These are phyloP conservation scores for Noturus placidus DNA, from an alignment of 2,113 vertebrate species.

Conservation along the genomic window DNA sequence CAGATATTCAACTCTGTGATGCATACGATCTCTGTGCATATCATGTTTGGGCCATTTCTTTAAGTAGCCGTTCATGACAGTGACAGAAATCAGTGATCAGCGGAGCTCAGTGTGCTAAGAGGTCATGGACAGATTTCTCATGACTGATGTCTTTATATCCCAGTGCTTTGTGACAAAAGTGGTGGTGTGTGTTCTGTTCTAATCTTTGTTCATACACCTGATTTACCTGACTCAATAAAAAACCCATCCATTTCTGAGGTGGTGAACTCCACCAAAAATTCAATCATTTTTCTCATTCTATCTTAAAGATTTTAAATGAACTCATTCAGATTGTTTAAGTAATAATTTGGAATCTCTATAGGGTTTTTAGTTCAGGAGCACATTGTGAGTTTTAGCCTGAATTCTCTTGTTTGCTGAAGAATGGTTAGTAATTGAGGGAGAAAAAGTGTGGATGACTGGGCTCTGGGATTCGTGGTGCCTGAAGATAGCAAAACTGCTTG, in stretches of 20 bases:
- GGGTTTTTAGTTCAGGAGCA: neutral
- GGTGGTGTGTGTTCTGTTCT: neutral
- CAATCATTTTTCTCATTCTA: neutral
- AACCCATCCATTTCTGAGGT: conserved; percentile 19
- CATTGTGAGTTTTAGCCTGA: conserved; percentile 3
- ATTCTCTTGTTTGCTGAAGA: conserved; percentile 19
- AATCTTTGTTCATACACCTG: neutral
- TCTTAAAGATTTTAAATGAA: neutral
- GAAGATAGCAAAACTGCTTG: conserved; percentile 35
- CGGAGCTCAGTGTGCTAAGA: conserved; percentile 1
- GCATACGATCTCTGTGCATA: conserved; percentile 2
- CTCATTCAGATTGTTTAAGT: neutral
- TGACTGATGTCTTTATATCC: conserved; percentile 37
- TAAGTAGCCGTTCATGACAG: conserved; percentile 13
- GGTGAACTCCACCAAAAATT: neutral
- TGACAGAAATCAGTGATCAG: conserved; percentile 27
- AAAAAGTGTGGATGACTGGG: conserved; percentile 23
- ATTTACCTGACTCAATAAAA: conserved; percentile 20
- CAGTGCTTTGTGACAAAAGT: conserved; percentile 24
- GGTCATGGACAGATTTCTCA: conserved; percentile 18
- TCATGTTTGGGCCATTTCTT: conserved; percentile 2
- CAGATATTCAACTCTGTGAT: conserved; percentile 37
- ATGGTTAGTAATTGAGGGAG: conserved; percentile 11
- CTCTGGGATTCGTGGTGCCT: conserved; percentile 22
- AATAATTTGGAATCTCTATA: neutral